Conservation (phyloP, 2,888 invertebrate genomes). For the Autographa pulchrina region DNA sequence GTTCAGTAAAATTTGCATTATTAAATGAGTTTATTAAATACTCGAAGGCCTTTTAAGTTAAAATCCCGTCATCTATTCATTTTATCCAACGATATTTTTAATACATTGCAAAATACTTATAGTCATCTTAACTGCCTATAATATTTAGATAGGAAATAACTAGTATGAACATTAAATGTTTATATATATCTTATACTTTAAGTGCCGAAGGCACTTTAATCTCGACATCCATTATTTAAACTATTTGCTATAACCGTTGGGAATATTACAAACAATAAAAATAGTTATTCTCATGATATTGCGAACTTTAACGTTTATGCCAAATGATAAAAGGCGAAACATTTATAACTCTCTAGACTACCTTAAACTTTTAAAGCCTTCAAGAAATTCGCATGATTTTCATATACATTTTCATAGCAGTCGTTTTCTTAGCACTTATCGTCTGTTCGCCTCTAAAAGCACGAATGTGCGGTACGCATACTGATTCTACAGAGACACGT, state of each 20-base stretch:
- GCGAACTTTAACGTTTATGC: constrained; percentile 45
- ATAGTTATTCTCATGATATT: constrained; percentile 48
- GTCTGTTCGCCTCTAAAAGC: constrained; percentile 66
- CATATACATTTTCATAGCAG: constrained; percentile 67
- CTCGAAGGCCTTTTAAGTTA: too few relatives aligned
- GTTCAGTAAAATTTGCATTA: too few relatives aligned
- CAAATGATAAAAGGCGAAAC: constrained; percentile 57
- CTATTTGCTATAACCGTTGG: constrained; percentile 29
- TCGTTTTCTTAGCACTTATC: constrained; percentile 67
- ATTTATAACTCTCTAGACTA: constrained; percentile 56
- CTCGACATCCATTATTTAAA: constrained; percentile 30
- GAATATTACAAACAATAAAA: constrained; percentile 48
- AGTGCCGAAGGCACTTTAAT: constrained; percentile 23
- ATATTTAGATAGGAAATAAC: background rate
- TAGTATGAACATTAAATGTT: background rate
- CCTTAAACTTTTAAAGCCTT: constrained; percentile 64
- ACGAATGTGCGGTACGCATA: constrained; percentile 65
- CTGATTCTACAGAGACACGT: constrained; percentile 65
- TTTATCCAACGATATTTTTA: too few relatives aligned
- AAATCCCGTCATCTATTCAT: too few relatives aligned
- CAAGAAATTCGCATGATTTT: constrained; percentile 68
- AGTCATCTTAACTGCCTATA: too few relatives aligned
- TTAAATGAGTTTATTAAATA: too few relatives aligned
- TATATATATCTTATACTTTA: constrained; percentile 6
- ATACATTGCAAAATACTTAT: too few relatives aligned